Base-by-base conservation (phyloP, 1,140 invertebrate genomes). In the Atopsyche davidsoni region DNA sequence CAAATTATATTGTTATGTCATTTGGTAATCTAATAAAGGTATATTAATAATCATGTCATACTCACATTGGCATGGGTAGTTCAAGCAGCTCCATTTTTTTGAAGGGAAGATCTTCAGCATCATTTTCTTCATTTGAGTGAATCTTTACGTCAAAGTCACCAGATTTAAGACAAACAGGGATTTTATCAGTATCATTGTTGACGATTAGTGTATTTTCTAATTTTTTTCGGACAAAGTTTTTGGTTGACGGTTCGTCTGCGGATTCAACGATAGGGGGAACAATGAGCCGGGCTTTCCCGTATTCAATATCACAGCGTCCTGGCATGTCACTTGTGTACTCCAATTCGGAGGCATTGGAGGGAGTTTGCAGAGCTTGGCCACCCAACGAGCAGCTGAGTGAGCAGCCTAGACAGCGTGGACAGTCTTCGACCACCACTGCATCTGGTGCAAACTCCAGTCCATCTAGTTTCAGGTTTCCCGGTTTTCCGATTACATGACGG, bases 271-370 rank as follows among this genome's bases (percentile, higher is more conserved):
- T 41, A 13, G 23, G 13, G 7, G 56, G 45, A 16, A 44, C 13
- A 2, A 66, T 64, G 28, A 71, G 53, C 7, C 62, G 62, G 40
- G 69, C 72, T 47, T 69, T 68, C 3, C 69, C 68, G 43, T 63
- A 66, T 52, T 75, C 69, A 2, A 65, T 64, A 44, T 75, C 67
- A 3, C 58, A 55, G 16, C 67, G 66, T 1, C 75, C 69, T 32
- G 76, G 66, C 54, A 77, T 67, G 54, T 78, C 79, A 54, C 78
- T 79, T 57, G 78, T 77, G 48, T 77, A 81, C 61, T 82, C 80
- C 65, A 82, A 69, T 62, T 82, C 80, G 2, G 80, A 81, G 36
- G 80, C 80, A 57, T 82, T 82, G 1, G 80, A 82, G 0, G 80
- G 80, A 2, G 80, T 82, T 53, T 82, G 76, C 13, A 81, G 56